A percentile compares a stretch with the other conserved stretches of the same genome.
phyloP scores from a whole-genome alignment of 2,797 vertebrate genomes.

The Propithecus deckenii region DNA sequence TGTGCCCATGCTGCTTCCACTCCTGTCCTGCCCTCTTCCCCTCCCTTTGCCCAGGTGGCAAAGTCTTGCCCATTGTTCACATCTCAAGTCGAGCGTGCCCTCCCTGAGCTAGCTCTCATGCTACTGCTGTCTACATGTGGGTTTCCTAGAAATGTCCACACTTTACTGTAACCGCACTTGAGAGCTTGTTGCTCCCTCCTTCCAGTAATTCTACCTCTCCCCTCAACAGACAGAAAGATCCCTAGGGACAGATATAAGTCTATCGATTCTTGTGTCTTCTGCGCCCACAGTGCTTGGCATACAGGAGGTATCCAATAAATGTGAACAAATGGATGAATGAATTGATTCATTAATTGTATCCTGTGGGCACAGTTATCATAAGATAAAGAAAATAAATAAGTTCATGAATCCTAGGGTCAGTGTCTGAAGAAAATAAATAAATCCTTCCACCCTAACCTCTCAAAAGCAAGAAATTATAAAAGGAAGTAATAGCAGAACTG shows the following conservation, averaged over 20 bases:
- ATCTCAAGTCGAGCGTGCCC: not conserved
- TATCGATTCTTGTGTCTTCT: not conserved
- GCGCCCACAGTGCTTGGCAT: not conserved
- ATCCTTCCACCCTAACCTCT: not conserved
- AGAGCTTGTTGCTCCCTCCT: not conserved
- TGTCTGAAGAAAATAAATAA: constrained; percentile 51
- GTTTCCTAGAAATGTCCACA: not conserved
- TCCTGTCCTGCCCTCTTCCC: not conserved
- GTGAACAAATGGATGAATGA: not conserved
- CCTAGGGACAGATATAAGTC: not conserved
- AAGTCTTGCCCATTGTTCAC: not conserved
- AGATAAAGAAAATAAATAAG: not conserved
- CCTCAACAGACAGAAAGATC: not conserved
- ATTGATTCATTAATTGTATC: not conserved
- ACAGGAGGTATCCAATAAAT: not conserved
- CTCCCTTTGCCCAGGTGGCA: no score
- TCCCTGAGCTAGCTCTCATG: not conserved
- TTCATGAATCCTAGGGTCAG: not conserved
- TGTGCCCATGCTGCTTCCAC: not conserved
- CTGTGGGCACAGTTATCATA: not conserved
- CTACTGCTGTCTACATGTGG: not conserved
- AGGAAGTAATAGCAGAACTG: not conserved
- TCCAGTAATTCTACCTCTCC: not conserved
- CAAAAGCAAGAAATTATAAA: not conserved
- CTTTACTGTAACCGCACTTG: not conserved